Evolutionary conservation across 2,888 invertebrate genomes (phyloP).

Genomic region (Julus scanicus): DNA sequence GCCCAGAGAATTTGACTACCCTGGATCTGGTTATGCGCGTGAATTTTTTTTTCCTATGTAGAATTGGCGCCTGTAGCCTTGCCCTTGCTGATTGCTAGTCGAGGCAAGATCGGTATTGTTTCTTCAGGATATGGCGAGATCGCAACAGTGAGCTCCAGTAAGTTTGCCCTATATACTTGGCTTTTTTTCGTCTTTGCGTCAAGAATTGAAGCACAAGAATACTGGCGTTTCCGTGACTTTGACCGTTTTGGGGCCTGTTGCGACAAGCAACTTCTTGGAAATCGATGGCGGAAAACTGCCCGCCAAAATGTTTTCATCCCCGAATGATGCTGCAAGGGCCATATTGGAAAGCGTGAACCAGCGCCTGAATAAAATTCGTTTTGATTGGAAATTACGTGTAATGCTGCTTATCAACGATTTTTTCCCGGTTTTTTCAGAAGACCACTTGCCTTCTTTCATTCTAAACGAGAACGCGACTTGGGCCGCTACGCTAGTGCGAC

Average conservation of each 20-base stretch:
- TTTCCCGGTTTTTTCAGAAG: not conserved
- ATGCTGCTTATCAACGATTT: not conserved
- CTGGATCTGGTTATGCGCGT: slow-evolving; percentile 60
- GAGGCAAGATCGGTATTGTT: slow-evolving; percentile 63
- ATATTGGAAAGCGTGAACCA: not conserved
- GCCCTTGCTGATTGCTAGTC: slow-evolving; percentile 62
- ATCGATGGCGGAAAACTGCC: not conserved
- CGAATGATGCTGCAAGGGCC: not conserved
- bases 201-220: slow-evolving; percentile 37
- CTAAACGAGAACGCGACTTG: no score
- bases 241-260: not conserved
- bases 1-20: not conserved
- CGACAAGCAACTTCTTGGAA: not conserved
- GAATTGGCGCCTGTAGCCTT: slow-evolving; percentile 63
- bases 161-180: slow-evolving; percentile 53
- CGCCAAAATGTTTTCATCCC: not conserved
- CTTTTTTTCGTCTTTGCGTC: not conserved
- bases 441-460: not conserved
- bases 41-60: slow-evolving; percentile 64
- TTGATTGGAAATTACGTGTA: not conserved
- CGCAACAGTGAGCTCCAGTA: not conserved
- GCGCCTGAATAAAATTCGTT: not conserved
- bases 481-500: no score
- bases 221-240: slow-evolving; percentile 37
- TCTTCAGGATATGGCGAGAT: slow-evolving; percentile 62